These are phyloP conservation scores for Garrulus glandarius DNA, from an alignment of 2,797 vertebrate species.

Conservation along the genomic window DNA sequence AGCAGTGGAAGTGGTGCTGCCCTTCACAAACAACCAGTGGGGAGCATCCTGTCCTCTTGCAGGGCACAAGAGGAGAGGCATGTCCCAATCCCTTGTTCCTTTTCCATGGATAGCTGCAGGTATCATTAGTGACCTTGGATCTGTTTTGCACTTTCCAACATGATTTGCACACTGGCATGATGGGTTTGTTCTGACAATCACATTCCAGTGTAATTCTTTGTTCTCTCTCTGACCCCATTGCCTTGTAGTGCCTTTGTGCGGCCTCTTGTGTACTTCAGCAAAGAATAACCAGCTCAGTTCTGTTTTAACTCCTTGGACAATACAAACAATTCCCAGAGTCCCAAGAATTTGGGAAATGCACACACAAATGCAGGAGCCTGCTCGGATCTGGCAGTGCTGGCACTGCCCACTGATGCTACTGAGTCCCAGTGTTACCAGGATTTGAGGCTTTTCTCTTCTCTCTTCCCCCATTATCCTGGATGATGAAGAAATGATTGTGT, in stretches of 20 bases:
- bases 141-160: rapidly evolving
- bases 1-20: background rate
- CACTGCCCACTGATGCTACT: background rate
- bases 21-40: rapidly evolving
- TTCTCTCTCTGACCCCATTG: background rate
- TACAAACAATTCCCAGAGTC: background rate
- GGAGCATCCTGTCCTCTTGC: background rate
- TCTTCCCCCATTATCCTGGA: background rate
- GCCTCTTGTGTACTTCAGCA: background rate
- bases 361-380: background rate
- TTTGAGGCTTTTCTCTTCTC: background rate
- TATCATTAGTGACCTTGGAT: background rate
- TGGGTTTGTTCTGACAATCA: background rate
- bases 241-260: background rate
- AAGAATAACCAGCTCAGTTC: background rate
- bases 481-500: background rate
- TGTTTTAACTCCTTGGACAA: background rate
- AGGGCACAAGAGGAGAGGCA: background rate
- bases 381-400: background rate
- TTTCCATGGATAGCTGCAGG: background rate
- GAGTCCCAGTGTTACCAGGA: background rate
- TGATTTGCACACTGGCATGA: background rate
- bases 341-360: background rate
- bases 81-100: background rate
- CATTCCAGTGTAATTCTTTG: background rate